Conservation (phyloP, 2,888 invertebrate species). For the Melanargia galathea region DNA sequence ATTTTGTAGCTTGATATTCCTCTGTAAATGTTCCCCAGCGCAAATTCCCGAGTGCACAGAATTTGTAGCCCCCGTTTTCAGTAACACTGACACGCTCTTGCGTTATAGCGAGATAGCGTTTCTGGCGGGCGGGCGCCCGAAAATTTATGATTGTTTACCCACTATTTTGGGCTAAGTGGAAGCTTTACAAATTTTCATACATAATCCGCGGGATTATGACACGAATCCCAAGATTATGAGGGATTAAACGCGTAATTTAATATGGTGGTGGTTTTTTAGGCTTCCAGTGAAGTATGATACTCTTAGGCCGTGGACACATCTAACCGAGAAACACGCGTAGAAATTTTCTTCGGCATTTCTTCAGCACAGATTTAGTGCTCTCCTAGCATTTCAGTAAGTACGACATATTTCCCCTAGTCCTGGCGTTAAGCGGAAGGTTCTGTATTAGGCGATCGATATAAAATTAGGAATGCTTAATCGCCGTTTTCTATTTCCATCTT, state of each 20-base stretch:
- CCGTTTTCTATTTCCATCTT: too few relatives aligned
- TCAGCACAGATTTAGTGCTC: too few relatives aligned
- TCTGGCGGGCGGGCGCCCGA: slow-evolving; percentile 50
- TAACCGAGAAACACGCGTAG: neutral
- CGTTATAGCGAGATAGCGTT: slow-evolving; percentile 52
- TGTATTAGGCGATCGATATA: too few relatives aligned
- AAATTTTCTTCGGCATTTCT: too few relatives aligned
- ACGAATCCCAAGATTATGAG: slow-evolving; percentile 11
- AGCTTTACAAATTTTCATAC: slow-evolving; percentile 49
- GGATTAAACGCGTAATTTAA: slow-evolving; percentile 12
- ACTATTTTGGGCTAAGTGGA: slow-evolving; percentile 57
- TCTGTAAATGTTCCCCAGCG: slow-evolving; percentile 17
- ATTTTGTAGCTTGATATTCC: slow-evolving; percentile 21
- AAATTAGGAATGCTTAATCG: too few relatives aligned
- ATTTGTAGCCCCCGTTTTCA: slow-evolving; percentile 40
- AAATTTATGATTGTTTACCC: slow-evolving; percentile 68
- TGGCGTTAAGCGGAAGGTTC: too few relatives aligned
- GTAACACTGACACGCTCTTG: slow-evolving; percentile 44
- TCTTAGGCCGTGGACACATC: neutral
- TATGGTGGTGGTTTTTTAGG: slow-evolving; percentile 1
- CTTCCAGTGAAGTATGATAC: slow-evolving; percentile 3
- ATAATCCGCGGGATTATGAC: slow-evolving; percentile 11
- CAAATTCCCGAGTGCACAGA: slow-evolving; percentile 28
- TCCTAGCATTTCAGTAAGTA: too few relatives aligned
- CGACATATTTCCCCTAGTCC: too few relatives aligned